Conservation (phyloP, 2,113 vertebrate species). For the Enhydra lutris region DNA sequence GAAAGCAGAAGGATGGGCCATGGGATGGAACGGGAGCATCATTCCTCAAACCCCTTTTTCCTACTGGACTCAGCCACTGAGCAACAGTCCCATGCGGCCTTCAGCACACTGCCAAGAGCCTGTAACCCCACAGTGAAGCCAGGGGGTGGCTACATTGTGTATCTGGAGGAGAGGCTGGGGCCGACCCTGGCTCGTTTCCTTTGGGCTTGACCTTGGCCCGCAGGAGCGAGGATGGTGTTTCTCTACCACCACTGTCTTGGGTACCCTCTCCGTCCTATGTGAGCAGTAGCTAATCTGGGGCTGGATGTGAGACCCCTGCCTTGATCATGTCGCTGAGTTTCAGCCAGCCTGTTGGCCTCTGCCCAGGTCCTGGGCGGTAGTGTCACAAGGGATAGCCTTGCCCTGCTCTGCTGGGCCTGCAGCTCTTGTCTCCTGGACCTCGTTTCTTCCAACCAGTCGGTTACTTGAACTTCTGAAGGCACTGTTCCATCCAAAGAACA, state of each 20-base stretch:
- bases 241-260: accelerated
- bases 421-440: neutral
- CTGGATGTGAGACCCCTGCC: neutral
- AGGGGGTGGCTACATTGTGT: neutral
- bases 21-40: neutral
- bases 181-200: accelerated
- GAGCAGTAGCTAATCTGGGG: accelerated
- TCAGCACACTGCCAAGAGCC: neutral
- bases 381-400: neutral
- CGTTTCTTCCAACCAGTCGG: neutral
- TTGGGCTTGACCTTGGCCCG: too few relatives aligned
- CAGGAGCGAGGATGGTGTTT: accelerated
- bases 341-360: neutral
- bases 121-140: neutral
- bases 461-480: neutral
- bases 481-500: neutral
- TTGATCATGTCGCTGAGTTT: accelerated
- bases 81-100: neutral
- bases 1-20: neutral
- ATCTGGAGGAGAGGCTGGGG: neutral
- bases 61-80: neutral
- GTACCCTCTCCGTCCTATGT: accelerated
- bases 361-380: neutral
- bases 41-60: neutral
- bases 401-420: neutral